These are phyloP conservation scores for Triplophysa yarkandensis DNA, from an alignment of 2,797 vertebrate species.

Conservation along the genomic window DNA sequence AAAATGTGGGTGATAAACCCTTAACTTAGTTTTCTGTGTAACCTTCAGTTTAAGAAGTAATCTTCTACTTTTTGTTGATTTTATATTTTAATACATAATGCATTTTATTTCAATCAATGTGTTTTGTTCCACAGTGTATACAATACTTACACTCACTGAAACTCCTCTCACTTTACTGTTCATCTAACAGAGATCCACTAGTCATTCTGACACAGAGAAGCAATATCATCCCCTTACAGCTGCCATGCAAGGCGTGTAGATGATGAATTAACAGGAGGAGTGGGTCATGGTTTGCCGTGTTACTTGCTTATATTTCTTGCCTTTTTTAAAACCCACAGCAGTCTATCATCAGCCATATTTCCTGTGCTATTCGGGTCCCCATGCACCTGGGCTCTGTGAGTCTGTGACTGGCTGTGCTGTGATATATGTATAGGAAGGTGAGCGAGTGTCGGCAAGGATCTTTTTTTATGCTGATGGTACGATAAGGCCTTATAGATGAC, in stretches of 20 bases:
- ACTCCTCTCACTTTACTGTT: background rate
- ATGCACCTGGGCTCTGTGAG: background rate
- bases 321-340: conserved; percentile 48
- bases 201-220: conserved; percentile 12
- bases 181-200: background rate
- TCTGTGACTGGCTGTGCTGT: conserved; percentile 24
- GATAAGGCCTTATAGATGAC: conserved; percentile 47
- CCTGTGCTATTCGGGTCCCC: background rate
- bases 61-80: background rate
- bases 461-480: conserved; percentile 29
- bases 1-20: too few species aligned
- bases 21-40: background rate
- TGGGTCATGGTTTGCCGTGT: conserved; percentile 45
- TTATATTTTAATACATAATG: background rate
- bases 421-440: conserved; percentile 49
- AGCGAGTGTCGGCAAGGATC: conserved; percentile 44
- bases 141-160: background rate
- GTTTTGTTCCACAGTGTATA: background rate
- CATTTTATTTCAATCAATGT: background rate
- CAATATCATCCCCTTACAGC: conserved; percentile 9
- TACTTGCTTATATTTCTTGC: conserved; percentile 34
- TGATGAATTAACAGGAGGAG: conserved; percentile 49
- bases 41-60: background rate
- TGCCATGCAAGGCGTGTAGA: background rate
- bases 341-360: conserved; percentile 45